phyloP scores from a whole-genome alignment of 2,113 vertebrate genomes.

The Vicugna pacos region DNA sequence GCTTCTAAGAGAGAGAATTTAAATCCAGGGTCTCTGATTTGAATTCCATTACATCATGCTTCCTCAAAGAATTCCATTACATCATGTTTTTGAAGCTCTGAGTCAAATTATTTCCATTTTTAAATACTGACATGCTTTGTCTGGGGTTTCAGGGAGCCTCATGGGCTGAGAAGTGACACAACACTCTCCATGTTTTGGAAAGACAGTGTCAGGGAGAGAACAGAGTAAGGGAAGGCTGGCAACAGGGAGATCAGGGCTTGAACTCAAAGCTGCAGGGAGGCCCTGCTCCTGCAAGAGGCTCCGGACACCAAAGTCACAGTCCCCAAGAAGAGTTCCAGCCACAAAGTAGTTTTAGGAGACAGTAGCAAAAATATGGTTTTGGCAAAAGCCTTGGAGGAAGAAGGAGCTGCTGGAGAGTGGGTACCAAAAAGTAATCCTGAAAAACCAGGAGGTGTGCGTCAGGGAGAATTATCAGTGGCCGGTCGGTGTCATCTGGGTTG shows the following conservation, averaged over 20 bases:
- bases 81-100: not conserved
- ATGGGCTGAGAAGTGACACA: not conserved
- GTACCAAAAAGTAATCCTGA: not conserved
- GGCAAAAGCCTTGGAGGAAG: not conserved
- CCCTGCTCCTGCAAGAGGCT: not conserved
- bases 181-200: not conserved
- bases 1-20: not conserved
- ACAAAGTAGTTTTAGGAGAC: not conserved
- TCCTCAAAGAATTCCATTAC: not conserved
- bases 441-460: not conserved
- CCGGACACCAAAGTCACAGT: not conserved
- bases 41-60: not conserved
- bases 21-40: conserved; percentile 11
- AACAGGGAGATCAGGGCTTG: not conserved
- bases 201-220: not conserved
- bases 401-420: not conserved
- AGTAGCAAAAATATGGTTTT: not conserved
- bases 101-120: not conserved
- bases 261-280: not conserved
- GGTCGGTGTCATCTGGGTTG: not conserved
- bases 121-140: not conserved
- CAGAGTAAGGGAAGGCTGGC: not conserved
- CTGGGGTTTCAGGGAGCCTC: not conserved
- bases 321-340: not conserved
- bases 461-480: not conserved